Percentiles rank a stretch among this genome's conserved stretches.
These are phyloP conservation scores for Nasua narica DNA, from an alignment of 2,797 vertebrate species.

Conservation along the genomic window DNA sequence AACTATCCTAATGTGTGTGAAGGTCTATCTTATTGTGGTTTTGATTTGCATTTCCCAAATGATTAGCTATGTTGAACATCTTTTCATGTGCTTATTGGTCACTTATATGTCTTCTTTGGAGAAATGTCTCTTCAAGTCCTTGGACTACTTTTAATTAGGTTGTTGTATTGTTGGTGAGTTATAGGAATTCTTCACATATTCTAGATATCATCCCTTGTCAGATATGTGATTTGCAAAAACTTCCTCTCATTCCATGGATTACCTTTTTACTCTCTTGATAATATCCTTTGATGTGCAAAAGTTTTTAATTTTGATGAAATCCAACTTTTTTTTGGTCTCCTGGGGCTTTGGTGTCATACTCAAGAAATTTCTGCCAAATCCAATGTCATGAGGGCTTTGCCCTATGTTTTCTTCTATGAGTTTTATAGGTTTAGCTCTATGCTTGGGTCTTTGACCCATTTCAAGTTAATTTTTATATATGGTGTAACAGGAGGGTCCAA, in stretches of 20 bases:
- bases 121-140: background rate
- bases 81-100: background rate
- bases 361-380: background rate
- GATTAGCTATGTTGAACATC: background rate
- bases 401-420: background rate
- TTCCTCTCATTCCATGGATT: background rate
- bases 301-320: slow-evolving; percentile 8
- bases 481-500: background rate
- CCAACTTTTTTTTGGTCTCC: background rate
- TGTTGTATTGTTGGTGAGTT: background rate
- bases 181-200: background rate
- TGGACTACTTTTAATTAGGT: background rate
- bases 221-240: background rate
- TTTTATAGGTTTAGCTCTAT: background rate
- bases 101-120: background rate
- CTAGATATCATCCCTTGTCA: background rate
- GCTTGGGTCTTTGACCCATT: background rate
- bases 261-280: background rate
- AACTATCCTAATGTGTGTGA: background rate
- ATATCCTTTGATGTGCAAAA: background rate
- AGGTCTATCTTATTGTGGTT: background rate
- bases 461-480: background rate
- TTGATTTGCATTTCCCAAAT: background rate
- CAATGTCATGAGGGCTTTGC: background rate
- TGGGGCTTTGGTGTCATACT: background rate